These are phyloP conservation scores for Calliopsis andreniformis DNA, from an alignment of 1,140 invertebrate genomes.

Conservation along the genomic window DNA sequence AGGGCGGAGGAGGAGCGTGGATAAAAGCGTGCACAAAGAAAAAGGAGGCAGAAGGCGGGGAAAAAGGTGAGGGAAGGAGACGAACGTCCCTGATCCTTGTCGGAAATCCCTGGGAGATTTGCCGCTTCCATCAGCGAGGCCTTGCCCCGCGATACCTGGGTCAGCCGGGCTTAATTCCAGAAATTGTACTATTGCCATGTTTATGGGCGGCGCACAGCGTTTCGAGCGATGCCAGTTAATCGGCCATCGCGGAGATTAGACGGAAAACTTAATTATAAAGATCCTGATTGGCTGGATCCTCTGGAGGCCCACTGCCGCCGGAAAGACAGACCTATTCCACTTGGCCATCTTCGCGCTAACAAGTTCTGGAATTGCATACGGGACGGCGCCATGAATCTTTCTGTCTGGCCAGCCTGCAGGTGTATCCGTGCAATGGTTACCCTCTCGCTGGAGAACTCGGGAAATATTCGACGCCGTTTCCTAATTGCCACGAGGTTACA, in stretches of 20 bases:
- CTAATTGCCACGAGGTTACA: too few relatives aligned
- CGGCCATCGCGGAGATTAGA: conserved; percentile 72
- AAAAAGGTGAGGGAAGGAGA: conserved; percentile 8
- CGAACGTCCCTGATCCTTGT: conserved; percentile 53
- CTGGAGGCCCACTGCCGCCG: conserved; percentile 54
- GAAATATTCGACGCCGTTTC: conserved; percentile 1
- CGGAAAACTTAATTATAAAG: conserved; percentile 75
- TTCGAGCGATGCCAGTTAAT: conserved; percentile 64
- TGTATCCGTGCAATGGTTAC: background rate
- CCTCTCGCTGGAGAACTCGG: background rate
- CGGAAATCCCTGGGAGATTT: conserved; percentile 57
- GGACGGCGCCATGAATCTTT: conserved; percentile 10
- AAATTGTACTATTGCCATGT: conserved; percentile 70
- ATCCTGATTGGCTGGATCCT: conserved; percentile 74
- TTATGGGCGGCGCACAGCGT: conserved; percentile 60
- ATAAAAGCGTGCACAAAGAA: conserved; percentile 23
- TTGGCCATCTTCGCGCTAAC: conserved; percentile 37
- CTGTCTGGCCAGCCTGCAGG: background rate
- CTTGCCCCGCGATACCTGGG: conserved; percentile 25
- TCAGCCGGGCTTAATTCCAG: conserved; percentile 63
- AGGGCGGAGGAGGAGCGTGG: background rate
- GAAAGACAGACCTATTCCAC: conserved; percentile 41
- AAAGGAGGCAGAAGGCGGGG: background rate
- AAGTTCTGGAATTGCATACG: conserved; percentile 50
- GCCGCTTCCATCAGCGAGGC: conserved; percentile 33